A percentile compares a stretch with the other conserved stretches of the same genome.
Conservation (phyloP, 2,888 invertebrate genomes). For the Papilio protenor region DNA sequence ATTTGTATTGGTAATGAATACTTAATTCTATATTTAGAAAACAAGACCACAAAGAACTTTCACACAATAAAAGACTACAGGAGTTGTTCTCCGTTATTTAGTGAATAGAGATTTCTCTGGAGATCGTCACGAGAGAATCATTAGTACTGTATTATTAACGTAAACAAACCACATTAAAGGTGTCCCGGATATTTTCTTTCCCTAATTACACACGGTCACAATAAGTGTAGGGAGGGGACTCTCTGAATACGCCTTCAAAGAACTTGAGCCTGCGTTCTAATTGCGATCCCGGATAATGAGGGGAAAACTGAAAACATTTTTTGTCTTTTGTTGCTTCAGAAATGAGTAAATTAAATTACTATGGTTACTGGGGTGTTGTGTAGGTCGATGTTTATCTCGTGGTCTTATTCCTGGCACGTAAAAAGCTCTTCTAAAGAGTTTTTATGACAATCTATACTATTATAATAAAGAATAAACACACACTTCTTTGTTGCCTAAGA, state of each 20-base stretch:
- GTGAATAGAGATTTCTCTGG: neutral
- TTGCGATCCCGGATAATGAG: conserved; percentile 36
- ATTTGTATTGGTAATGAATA: too few species aligned
- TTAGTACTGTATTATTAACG: conserved; percentile 14
- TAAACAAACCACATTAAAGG: conserved; percentile 38
- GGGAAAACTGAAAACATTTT: conserved; percentile 19
- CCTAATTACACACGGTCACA: conserved; percentile 33
- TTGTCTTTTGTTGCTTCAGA: neutral
- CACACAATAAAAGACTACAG: neutral
- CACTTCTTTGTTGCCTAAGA: too few species aligned
- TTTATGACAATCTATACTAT: neutral
- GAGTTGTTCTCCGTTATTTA: neutral
- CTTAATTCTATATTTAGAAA: too few species aligned
- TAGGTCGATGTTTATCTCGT: neutral
- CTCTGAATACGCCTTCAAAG: conserved; percentile 31
- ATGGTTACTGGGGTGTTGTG: neutral
- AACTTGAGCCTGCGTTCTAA: conserved; percentile 29
- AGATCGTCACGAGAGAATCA: conserved; percentile 1
- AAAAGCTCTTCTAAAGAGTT: neutral
- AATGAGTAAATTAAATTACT: conserved; percentile 5
- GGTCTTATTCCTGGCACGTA: neutral
- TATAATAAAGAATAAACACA: too few species aligned
- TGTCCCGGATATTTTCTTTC: conserved; percentile 20
- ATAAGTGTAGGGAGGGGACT: conserved; percentile 17
- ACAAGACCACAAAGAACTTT: neutral